Evolutionary conservation across 2,113 vertebrate species (phyloP), one percentile per base, ranked within the genome.

Genomic region (Eptatretus burgeri): DNA sequence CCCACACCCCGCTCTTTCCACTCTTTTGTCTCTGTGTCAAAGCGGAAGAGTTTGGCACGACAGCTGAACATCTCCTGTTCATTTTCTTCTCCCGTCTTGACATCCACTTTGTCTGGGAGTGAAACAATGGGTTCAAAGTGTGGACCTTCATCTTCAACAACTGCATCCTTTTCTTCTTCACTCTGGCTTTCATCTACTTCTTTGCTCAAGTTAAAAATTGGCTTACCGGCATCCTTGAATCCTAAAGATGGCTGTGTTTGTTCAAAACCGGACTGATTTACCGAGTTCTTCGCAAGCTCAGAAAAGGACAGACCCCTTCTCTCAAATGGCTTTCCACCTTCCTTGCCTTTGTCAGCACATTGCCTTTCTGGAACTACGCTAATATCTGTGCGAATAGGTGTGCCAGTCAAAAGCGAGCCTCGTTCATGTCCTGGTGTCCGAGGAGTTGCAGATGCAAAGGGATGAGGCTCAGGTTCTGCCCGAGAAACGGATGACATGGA

Each of bases 111-210:
- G 68, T 94, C 88, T 67, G 89, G 91, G 50, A 94, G 81, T 14
- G 87, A 89, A 11, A 98, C 86, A 51, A 98, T 88, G 49, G 91
- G 91, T 70, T 98, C 91, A 78, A 98, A 98, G 67, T 98, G 89
- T 67, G 89, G 91, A 9, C 89, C 89, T 65, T 98, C 87, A 41
- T 98, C 91, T 52, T 93, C 85, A 8, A 93, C 88, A 18, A 91
- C 85, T 62, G 69, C 75, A 41, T 74, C 78, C 70, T 98, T 85
- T 13, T 80, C 77, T 65, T 87, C 86, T 1, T 67, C 71, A 70
- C 71, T 73, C 68, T 72, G 80, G 60, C 74, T 72, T 5, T 77
- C 81, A 56, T 70, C 75, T 19, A 70, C 65, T 63, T 79, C 76
- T 5, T 69, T 60, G 66, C 51, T 68, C 16, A 71, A 56, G 20